Conservation (phyloP, 1,140 invertebrate genomes). For the Oncopeltus fasciatus region DNA sequence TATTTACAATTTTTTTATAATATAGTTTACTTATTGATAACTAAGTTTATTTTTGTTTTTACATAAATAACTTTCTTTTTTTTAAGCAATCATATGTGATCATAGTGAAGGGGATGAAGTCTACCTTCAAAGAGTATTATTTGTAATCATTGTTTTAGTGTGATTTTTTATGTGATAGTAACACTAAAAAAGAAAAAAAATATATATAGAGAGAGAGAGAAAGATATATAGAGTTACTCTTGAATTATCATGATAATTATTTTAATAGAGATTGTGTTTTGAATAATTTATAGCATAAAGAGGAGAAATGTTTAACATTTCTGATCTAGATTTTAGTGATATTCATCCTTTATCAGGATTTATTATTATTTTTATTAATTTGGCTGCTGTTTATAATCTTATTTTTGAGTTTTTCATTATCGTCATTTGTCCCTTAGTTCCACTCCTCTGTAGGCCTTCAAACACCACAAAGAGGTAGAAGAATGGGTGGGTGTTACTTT, state of each 20-base stretch:
- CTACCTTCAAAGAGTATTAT: slow-evolving; percentile 2
- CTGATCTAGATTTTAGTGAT: neutral
- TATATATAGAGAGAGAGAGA: too few relatives aligned
- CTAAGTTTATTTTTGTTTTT: neutral
- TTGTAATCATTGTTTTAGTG: neutral
- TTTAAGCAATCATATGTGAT: neutral
- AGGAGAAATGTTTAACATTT: neutral
- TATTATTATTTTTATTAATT: neutral
- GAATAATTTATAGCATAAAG: neutral
- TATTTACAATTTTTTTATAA: neutral
- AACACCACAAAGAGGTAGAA: too few relatives aligned
- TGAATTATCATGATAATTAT: too few relatives aligned
- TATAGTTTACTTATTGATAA: neutral
- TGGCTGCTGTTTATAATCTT: too few relatives aligned
- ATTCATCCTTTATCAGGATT: neutral
- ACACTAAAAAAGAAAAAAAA: neutral
- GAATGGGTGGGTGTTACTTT: too few relatives aligned
- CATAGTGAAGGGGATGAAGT: neutral
- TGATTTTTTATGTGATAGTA: slow-evolving; percentile 8
- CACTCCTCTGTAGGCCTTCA: too few relatives aligned
- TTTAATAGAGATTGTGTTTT: slow-evolving; percentile 3
- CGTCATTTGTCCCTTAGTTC: too few relatives aligned
- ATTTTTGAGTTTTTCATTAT: too few relatives aligned
- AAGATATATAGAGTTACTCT: too few relatives aligned
- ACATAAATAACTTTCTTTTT: neutral